These are phyloP conservation scores for Xiphydria camelus DNA, from an alignment of 2,888 invertebrate genomes.

Conservation along the genomic window DNA sequence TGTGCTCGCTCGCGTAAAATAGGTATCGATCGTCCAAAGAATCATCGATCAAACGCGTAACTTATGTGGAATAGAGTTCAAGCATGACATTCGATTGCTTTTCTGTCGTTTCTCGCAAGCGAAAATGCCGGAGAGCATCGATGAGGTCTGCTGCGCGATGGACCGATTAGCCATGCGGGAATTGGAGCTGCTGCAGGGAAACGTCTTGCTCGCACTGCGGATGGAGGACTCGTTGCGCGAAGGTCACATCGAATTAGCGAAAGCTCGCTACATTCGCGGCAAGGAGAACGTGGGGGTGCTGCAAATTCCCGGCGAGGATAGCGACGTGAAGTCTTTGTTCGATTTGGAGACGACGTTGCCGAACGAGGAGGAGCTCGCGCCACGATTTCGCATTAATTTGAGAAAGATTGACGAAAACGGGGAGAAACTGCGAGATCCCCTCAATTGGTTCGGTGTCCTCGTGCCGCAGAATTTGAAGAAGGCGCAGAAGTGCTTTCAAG, in stretches of 20 bases:
- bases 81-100: no score
- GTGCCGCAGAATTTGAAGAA: constrained; percentile 78
- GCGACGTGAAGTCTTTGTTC: constrained; percentile 44
- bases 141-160: constrained; percentile 63
- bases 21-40: no score
- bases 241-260: constrained; percentile 76
- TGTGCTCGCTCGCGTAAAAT: no score
- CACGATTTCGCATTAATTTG: constrained; percentile 46
- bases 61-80: no score
- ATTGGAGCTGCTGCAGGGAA: constrained; percentile 74
- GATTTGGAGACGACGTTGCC: constrained; percentile 47
- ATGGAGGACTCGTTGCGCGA: constrained; percentile 71
- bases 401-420: constrained; percentile 50
- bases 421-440: constrained; percentile 63
- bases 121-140: constrained; percentile 36
- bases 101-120: no score
- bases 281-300: constrained; percentile 71
- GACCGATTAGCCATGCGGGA: constrained; percentile 73
- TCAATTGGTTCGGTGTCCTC: constrained; percentile 86
- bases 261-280: constrained; percentile 79
- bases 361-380: constrained; percentile 47
- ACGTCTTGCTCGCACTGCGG: constrained; percentile 68
- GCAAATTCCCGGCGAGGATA: constrained; percentile 69
- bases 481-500: constrained; percentile 75
- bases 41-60: no score